Evolutionary conservation across 2,797 vertebrate species (phyloP), one percentile per base, ranked within the genome.

Genomic region (Manis javanica): DNA sequence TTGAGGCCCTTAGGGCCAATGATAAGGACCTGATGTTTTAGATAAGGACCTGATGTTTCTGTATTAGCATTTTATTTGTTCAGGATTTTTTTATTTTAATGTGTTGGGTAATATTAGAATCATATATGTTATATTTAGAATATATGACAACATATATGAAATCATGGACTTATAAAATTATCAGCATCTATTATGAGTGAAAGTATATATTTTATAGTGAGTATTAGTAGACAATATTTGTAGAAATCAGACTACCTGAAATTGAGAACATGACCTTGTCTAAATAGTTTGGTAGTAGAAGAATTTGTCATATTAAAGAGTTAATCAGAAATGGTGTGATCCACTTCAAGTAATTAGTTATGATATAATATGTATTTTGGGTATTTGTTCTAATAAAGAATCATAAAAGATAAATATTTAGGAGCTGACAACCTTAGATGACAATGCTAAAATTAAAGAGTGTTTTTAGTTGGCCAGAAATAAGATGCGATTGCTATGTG

Each of bases 381-480:
- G 12, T 89, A 53, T 89, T 87, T 83, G 12, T 92, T 72, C 64
- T 78, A 87, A 95, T 91, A 85, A 95, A 57, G 18, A 49, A 49
- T 72, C 59, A 19, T n/a, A 49, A 57, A 71, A 55, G 49, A 69
- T 68, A 23, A 74, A 55, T 64, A 37, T 55, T 63, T 46, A 46
- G 46, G 19, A 64, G 24, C 55, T 78, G 83, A 78, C 49, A 71
- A 24, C 31, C 53, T 78, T 85, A 64, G 21, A 26, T 49, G 19
- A 55, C 8, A 16, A 9, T 72, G 26, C 68, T 85, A 39, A 84
- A 69, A 69, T 68, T 69, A 18, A 63, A 23, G 14, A 46, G 2
- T 63, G 53, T 46, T 55, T 83, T 74, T 24, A 2, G n/a, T 72
- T 63, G 23, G 12, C 29, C 13, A 31, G 23, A 77, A 92, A 75